phyloP scores from a whole-genome alignment of 2,113 vertebrate species.

The Antechinus flavipes region DNA sequence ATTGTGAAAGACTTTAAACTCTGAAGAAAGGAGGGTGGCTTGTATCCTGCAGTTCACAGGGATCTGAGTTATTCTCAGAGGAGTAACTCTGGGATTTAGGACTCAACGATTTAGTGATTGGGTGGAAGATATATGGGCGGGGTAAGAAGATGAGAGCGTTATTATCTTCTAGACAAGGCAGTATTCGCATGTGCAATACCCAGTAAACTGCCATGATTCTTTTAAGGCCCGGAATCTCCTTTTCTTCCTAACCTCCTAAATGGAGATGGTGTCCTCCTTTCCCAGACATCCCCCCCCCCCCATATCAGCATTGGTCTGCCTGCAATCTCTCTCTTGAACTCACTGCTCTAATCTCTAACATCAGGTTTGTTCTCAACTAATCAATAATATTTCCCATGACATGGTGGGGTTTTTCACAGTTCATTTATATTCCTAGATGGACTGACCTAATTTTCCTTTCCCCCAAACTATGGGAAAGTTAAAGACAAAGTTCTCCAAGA shows the following conservation, averaged over 20 bases:
- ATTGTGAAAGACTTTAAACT: neutral
- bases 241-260: neutral
- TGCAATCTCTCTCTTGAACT: neutral
- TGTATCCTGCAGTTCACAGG: neutral
- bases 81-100: neutral
- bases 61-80: neutral
- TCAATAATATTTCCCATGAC: neutral
- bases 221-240: neutral
- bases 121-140: neutral
- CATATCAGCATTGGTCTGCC: neutral
- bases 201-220: neutral
- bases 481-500: neutral
- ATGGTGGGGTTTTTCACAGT: neutral
- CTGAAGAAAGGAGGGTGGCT: neutral
- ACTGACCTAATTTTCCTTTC: neutral
- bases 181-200: neutral
- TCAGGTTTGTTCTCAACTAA: neutral
- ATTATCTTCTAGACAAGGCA: neutral
- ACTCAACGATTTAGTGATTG: neutral
- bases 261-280: neutral
- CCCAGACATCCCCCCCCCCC: neutral
- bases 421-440: neutral
- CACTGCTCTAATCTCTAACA: neutral
- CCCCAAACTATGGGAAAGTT: neutral
- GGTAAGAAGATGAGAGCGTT: neutral